Evolutionary conservation across 2,113 vertebrate species (phyloP), one percentile per base, ranked within the genome.

Genomic region (Microtus ochrogaster): DNA sequence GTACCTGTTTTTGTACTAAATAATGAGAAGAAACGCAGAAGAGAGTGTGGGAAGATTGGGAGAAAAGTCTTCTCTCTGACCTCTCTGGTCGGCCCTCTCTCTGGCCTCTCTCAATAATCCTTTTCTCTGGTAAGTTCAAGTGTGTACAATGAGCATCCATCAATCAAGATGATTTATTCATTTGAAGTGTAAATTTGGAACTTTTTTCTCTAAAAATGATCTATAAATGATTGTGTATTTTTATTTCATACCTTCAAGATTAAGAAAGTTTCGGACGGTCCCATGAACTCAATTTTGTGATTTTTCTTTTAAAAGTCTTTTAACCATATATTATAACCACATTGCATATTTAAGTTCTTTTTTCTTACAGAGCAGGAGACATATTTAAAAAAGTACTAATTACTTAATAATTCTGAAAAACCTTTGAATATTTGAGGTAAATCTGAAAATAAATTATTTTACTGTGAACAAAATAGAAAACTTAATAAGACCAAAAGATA

Each of bases 361-460:
- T 14, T 58, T 33, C n/a, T 61, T 91, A 24, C 79, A 61, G 94
- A 78, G 6, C 39, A 88, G 63, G 36, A 74, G 7, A 63, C 3
- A 58, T 66, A 89, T 93, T 91, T 92, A 95, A 68, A 21, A n/a
- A 74, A 49, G 72, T 86, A 84, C 77, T 61, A 91, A 47, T 13
- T 76, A 77, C 44, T 47, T 87, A 93, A 74, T 93, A 93, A 90
- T 70, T 96, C 41, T 90, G 36, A 91, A 47, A 89, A 92, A 65
- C 93, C 39, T 92, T 73, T 93, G 79, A 81, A 81, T 66, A 84
- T 74, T 89, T 94, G 41, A 84, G 10, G 39, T 96, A 89, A 91
- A 4, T 89, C 63, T 92, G 58, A 95, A 93, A 70, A 49, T 76
- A 90, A 87, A 61, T 85, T 74, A 10, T 55, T 87, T 91, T 76